These are phyloP conservation scores for Netelia fuscicornis DNA, from an alignment of 2,888 invertebrate species.

Conservation along the genomic window DNA sequence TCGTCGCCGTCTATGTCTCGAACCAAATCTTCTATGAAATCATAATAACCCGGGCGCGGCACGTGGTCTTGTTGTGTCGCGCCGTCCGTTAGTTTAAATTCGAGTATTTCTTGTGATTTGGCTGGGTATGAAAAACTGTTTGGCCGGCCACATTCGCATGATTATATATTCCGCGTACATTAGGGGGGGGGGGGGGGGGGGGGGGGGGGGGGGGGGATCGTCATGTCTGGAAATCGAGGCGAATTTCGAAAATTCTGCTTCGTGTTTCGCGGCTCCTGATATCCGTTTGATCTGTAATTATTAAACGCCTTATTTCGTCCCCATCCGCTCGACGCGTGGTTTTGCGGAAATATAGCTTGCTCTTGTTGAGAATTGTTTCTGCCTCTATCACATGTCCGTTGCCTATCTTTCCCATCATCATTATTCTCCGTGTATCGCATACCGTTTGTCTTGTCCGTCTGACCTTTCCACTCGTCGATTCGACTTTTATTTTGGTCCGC, in stretches of 20 bases:
- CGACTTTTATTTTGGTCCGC: not conserved
- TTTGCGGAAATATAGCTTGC: not conserved
- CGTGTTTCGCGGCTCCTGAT: not conserved
- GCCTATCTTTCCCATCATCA: not conserved
- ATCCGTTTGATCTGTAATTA: not conserved
- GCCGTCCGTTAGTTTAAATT: constrained; percentile 32
- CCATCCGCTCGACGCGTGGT: not conserved
- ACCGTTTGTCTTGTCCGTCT: not conserved
- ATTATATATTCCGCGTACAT: not conserved
- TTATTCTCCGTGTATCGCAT: not conserved
- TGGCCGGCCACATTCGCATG: not conserved
- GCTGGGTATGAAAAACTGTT: not conserved
- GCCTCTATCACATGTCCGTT: not conserved
- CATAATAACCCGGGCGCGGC: constrained; percentile 2
- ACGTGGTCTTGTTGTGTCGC: not conserved
- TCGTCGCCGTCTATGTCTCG: constrained; percentile 20
- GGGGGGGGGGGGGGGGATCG: not conserved
- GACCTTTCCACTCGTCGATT: not conserved
- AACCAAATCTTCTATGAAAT: constrained; percentile 18
- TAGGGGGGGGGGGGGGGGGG: not conserved
- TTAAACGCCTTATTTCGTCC: not conserved
- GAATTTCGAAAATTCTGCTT: constrained; percentile 3
- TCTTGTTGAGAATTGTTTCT: constrained; percentile 8
- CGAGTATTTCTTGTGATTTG: not conserved
- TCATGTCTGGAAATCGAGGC: not conserved